Evolutionary conservation across 1,140 invertebrate genomes (phyloP).

Genomic region (Drosophila ananassae): DNA sequence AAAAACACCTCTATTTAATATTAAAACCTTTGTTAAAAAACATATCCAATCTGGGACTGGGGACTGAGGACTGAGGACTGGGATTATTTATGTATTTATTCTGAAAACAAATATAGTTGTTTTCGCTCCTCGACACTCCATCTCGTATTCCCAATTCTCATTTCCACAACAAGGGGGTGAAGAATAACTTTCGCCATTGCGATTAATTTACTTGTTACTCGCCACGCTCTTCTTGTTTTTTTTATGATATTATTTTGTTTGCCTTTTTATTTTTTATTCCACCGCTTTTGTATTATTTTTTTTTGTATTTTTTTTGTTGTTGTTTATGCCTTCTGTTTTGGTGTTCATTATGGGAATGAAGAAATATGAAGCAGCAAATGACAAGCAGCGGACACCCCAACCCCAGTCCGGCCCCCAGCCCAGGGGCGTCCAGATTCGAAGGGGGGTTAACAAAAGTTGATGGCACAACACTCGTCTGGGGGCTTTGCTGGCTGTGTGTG

Average conservation of each 20-base stretch:
- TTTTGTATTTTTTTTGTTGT: conserved; percentile 6
- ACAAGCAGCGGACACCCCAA: conserved; percentile 2
- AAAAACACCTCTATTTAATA: too few species aligned
- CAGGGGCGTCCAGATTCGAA: conserved; percentile 22
- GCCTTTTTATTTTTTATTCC: not conserved
- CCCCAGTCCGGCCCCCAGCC: not conserved
- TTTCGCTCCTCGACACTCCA: not conserved
- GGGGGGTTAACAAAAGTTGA: conserved; percentile 1
- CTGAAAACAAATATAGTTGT: not conserved
- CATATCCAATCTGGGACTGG: too few species aligned
- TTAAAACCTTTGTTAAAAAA: too few species aligned
- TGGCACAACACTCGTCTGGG: not conserved
- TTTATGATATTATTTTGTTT: not conserved
- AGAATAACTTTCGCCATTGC: conserved; percentile 38
- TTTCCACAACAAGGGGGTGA: not conserved
- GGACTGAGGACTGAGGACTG: too few species aligned
- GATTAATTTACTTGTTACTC: conserved; percentile 41
- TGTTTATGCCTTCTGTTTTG: conserved; percentile 25
- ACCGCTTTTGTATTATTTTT: not conserved
- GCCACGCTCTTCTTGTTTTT: not conserved
- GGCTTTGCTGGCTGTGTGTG: not conserved
- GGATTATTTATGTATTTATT: not conserved
- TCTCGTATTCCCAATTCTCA: not conserved
- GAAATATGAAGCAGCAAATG: conserved; percentile 65
- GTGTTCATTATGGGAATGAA: conserved; percentile 52